phyloP scores from a whole-genome alignment of 2,888 invertebrate genomes.

The Lithosia quadra region DNA sequence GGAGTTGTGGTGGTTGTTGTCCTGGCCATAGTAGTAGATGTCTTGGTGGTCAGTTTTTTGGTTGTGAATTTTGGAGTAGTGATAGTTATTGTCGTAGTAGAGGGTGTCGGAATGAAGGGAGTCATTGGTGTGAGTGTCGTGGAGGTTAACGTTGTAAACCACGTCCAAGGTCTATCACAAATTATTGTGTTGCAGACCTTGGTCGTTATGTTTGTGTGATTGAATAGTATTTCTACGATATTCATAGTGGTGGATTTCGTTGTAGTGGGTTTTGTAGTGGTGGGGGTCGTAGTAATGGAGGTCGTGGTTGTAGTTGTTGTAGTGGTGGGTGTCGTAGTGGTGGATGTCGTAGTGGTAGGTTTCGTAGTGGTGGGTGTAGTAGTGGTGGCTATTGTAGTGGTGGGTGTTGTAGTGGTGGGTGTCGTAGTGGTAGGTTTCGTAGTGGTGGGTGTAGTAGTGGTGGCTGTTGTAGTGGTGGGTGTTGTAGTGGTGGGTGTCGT shows the following conservation, averaged over 20 bases:
- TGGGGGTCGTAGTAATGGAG: neutral
- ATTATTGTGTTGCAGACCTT: neutral
- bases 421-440: neutral
- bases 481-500: neutral
- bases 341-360: neutral
- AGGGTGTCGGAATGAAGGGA: neutral
- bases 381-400: neutral
- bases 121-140: neutral
- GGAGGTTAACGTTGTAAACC: neutral
- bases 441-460: neutral
- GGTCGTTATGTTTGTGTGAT: too few relatives aligned
- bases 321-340: neutral
- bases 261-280: neutral
- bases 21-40: neutral
- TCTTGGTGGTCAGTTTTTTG: neutral
- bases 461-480: neutral
- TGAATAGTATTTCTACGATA: too few relatives aligned
- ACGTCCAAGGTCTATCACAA: neutral
- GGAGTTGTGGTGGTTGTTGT: neutral
- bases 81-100: neutral
- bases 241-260: too few relatives aligned
- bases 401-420: neutral
- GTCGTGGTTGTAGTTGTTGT: neutral
- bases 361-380: neutral
- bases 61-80: neutral